Evolutionary conservation across 2,113 vertebrate species (phyloP).

Genomic region (Hepsetus odoe): DNA sequence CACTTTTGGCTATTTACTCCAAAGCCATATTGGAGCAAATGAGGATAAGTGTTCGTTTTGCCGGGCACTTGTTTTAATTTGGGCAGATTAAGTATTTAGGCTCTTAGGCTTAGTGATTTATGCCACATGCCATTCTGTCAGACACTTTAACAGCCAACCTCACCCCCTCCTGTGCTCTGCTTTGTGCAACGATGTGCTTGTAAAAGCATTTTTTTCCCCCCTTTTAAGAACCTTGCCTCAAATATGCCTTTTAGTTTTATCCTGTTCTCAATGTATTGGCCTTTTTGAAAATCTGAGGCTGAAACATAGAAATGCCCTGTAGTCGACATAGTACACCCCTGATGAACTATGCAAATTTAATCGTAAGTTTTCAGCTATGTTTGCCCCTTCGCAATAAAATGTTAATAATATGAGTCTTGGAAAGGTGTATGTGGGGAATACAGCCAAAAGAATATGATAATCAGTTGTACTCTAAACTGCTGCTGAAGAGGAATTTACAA

Average conservation of each 20-base stretch:
- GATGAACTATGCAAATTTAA: constrained; percentile 36
- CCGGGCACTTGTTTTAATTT: constrained; percentile 58
- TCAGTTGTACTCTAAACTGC: not conserved
- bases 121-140: constrained; percentile 62
- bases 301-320: not conserved
- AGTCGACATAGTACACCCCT: constrained; percentile 3
- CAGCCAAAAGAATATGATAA: not conserved
- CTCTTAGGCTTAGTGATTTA: constrained; percentile 65
- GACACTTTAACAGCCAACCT: constrained; percentile 67
- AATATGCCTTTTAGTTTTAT: not conserved
- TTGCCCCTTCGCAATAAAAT: not conserved
- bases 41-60: constrained; percentile 42
- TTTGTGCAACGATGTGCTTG: constrained; percentile 64
- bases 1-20: not conserved
- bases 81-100: constrained; percentile 61
- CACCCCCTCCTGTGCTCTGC: constrained; percentile 63
- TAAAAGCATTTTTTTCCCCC: constrained; percentile 60
- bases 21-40: constrained; percentile 2
- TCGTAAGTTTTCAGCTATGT: not conserved
- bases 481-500: not conserved
- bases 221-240: constrained; percentile 14
- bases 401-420: not conserved
- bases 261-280: not conserved
- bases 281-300: not conserved
- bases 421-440: not conserved